These are phyloP conservation scores for Ahaetulla prasina DNA, from an alignment of 2,113 vertebrate species.

Conservation along the genomic window DNA sequence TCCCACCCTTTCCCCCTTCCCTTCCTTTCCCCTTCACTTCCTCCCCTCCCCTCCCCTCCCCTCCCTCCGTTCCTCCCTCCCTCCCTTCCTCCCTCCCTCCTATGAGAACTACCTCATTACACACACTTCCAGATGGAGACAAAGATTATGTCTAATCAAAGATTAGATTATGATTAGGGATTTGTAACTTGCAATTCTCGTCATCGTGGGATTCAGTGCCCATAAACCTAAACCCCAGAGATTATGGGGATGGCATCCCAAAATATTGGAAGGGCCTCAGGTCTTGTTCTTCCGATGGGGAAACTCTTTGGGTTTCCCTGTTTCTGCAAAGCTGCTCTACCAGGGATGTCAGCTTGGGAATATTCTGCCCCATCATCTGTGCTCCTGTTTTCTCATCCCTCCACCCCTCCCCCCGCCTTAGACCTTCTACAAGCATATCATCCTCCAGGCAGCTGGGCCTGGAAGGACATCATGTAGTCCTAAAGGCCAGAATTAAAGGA, in stretches of 20 bases:
- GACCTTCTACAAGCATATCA: not conserved
- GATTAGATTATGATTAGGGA: not conserved
- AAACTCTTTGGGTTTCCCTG: not conserved
- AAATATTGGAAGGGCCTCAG: not conserved
- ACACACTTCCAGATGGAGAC: not conserved
- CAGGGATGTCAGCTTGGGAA: not conserved
- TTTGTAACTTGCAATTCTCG: not conserved
- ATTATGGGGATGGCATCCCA: not conserved
- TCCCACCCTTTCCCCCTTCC: too few relatives aligned
- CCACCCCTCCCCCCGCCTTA: too few relatives aligned
- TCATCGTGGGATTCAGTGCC: not conserved
- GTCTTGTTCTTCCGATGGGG: not conserved
- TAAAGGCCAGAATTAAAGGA: not conserved
- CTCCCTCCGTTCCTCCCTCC: too few relatives aligned
- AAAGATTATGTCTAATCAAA: too few relatives aligned
- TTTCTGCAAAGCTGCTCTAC: not conserved
- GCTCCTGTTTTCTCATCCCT: too few relatives aligned
- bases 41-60: too few relatives aligned
- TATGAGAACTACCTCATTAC: conserved; percentile 36
- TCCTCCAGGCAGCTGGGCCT: not conserved
- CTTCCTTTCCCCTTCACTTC: too few relatives aligned
- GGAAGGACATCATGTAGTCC: not conserved
- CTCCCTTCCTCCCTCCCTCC: not conserved
- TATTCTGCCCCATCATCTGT: not conserved
- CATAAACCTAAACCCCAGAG: not conserved